phyloP scores from a whole-genome alignment of 1,140 invertebrate genomes.

The Drosophila littoralis region DNA sequence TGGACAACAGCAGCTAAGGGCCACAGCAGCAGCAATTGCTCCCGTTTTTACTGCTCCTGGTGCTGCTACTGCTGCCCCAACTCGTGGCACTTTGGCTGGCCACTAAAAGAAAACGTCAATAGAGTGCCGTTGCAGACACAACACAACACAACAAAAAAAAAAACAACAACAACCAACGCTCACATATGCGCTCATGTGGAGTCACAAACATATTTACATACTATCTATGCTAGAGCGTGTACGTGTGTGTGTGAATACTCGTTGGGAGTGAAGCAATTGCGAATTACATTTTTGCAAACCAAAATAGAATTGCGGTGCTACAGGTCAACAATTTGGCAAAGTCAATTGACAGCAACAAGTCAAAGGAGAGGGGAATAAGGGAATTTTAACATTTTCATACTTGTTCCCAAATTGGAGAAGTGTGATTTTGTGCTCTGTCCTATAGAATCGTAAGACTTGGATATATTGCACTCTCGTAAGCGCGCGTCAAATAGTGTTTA shows the following conservation, averaged over 20 bases:
- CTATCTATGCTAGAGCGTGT: background rate
- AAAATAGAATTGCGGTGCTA: conserved; percentile 12
- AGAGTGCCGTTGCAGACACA: conserved; percentile 35
- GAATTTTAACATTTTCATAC: background rate
- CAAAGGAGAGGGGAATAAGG: background rate
- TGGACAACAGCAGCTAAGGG: conserved; percentile 18
- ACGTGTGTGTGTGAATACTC: background rate
- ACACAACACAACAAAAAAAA: background rate
- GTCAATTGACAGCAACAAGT: conserved; percentile 30
- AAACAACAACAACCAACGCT: conserved; percentile 23
- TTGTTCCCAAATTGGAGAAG: no score
- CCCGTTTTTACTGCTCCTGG: background rate
- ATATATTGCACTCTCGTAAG: no score
- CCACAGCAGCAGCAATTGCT: conserved; percentile 2
- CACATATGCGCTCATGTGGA: conserved; percentile 44
- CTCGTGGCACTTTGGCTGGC: conserved; percentile 26
- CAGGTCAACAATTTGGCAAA: conserved; percentile 20
- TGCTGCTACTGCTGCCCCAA: background rate
- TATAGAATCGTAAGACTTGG: no score
- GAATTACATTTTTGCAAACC: conserved; percentile 44
- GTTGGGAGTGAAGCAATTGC: conserved; percentile 15
- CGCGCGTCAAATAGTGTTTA: no score
- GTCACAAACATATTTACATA: conserved; percentile 33
- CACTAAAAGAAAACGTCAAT: conserved; percentile 69
- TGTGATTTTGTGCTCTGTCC: no score